phyloP scores from a whole-genome alignment of 2,888 invertebrate genomes.

The Melipona beecheii region DNA sequence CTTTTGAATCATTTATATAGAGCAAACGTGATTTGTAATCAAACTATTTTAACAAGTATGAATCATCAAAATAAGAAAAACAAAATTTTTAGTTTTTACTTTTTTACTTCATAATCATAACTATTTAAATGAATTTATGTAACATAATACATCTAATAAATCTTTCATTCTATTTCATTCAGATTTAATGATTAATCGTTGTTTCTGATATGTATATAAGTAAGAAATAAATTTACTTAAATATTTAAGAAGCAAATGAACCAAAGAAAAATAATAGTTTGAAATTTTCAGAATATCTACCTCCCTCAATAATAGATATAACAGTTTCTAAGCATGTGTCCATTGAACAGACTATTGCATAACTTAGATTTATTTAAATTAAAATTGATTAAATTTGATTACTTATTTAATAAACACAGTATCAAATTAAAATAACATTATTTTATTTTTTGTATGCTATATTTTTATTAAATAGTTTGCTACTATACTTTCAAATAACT shows the following conservation, averaged over 20 bases:
- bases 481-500: slow-evolving; percentile 18
- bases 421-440: slow-evolving; percentile 20
- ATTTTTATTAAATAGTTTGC: background rate
- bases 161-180: background rate
- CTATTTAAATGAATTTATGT: background rate
- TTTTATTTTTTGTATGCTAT: slow-evolving; percentile 3
- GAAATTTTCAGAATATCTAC: background rate
- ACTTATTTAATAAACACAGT: background rate
- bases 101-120: too few species aligned
- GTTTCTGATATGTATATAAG: background rate
- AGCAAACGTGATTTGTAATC: background rate
- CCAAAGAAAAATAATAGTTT: background rate
- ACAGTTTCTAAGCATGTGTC: background rate
- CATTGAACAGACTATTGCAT: background rate
- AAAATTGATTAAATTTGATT: background rate
- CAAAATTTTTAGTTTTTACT: background rate
- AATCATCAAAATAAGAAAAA: background rate
- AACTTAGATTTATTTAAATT: slow-evolving; percentile 10
- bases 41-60: background rate
- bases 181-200: background rate
- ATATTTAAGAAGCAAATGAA: background rate
- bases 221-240: background rate
- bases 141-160: background rate
- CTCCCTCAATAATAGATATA: background rate
- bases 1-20: background rate